These are phyloP conservation scores for Grammomys surdaster DNA, from an alignment of 2,113 vertebrate species.

Conservation along the genomic window DNA sequence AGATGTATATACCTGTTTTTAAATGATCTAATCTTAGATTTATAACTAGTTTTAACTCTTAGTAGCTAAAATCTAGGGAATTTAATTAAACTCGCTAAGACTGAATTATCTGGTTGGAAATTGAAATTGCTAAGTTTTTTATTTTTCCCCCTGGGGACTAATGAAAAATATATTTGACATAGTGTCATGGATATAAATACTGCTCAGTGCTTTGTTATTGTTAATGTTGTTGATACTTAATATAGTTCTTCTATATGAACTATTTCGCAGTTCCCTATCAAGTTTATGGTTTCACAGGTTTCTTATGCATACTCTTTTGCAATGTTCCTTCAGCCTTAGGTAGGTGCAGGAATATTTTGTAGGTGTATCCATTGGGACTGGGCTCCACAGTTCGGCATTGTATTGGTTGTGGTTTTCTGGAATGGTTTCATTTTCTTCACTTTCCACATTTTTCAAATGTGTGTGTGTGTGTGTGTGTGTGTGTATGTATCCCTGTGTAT, in stretches of 20 bases:
- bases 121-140: background rate
- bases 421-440: background rate
- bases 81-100: slow-evolving; percentile 2
- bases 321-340: background rate
- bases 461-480: background rate
- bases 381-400: background rate
- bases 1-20: background rate
- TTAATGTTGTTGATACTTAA: background rate
- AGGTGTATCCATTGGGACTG: background rate
- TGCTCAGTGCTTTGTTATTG: background rate
- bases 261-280: background rate
- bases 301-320: background rate
- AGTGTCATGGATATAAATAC: background rate
- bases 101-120: background rate
- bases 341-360: background rate
- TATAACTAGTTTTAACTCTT: slow-evolving; percentile 11
- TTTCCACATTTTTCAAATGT: background rate
- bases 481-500: no score
- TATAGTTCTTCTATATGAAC: background rate
- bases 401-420: background rate
- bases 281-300: background rate
- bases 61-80: background rate
- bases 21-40: slow-evolving; percentile 28
- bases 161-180: background rate
- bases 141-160: background rate